Base-by-base conservation (phyloP, 2,888 invertebrate species). In the Anorthoa munda region DNA sequence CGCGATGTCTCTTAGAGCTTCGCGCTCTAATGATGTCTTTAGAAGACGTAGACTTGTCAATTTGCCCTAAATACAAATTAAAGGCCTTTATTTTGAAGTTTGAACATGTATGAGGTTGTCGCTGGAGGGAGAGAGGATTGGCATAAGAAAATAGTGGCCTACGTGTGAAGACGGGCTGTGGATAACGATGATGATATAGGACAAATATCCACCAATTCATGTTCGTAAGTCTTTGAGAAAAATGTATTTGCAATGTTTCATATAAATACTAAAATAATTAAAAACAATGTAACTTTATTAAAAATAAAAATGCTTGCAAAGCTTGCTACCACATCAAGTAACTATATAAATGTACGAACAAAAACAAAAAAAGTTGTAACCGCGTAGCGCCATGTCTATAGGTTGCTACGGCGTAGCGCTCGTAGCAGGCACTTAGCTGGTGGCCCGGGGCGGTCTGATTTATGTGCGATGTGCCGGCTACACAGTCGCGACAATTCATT, bases 401-500 rank as follows among this genome's bases (percentile, higher is more conserved):
- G 46, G 23, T 86, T 86, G 58, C 76, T 87, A 90, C 86, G 85
- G 17, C 87, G 84, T 86, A 85, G 88, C 86, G 70, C 84, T 89
- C 91, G 93, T 92, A 92, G 94, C 93, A 93, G 94, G 96, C 96
- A 96, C 96, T 96, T 95, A 96, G 94, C 94, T 91, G 94, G 92
- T 93, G 91, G 95, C 96, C 95, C 90, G 93, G 91, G 94, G 96
- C 95, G 90, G 91, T 89, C 93, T 96, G 96, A 96, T 96, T 96
- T 95, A 96, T 95, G 94, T 95, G 91, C 93, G 90, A 96, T 95
- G 94, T 95, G 91, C 93, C 91, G 89, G 90, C 94, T 92, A 92
- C 94, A 92, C 89, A 92, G 92, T 91, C 93, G 93, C 92, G 95
- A 96, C 96, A 95, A 96, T 96, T 96, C 94, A 96, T 96, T 96